phyloP scores from a whole-genome alignment of 1,140 invertebrate species.

The Popillia japonica region DNA sequence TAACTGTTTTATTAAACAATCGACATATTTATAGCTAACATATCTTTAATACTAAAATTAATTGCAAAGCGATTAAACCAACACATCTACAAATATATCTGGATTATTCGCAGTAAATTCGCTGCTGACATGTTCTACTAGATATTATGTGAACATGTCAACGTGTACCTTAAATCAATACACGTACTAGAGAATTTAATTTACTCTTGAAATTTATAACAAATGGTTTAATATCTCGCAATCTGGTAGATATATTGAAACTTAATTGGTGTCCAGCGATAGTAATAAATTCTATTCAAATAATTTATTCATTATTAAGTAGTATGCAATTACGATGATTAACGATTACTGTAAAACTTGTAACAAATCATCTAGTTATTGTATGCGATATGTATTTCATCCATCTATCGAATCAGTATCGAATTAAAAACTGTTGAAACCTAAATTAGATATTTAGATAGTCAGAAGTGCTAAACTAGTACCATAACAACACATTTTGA shows the following conservation, averaged over 20 bases:
- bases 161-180: neutral
- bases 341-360: no score
- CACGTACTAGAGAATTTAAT: neutral
- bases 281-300: neutral
- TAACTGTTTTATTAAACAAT: no score
- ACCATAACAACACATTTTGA: no score
- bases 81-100: neutral
- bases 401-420: no score
- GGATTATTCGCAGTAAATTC: constrained; percentile 14
- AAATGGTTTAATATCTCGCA: constrained; percentile 11
- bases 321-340: neutral
- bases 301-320: constrained; percentile 2
- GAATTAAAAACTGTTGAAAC: no score
- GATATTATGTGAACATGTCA: neutral
- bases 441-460: no score
- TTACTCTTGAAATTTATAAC: neutral
- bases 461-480: no score
- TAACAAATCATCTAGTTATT: no score
- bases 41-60: neutral
- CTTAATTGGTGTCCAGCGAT: neutral
- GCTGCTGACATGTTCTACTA: neutral
- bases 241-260: neutral
- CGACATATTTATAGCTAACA: neutral
- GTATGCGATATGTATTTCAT: no score
- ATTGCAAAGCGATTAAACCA: neutral